Conservation (phyloP, 2,797 vertebrate genomes). For the Catamblyrhynchus diadema region DNA sequence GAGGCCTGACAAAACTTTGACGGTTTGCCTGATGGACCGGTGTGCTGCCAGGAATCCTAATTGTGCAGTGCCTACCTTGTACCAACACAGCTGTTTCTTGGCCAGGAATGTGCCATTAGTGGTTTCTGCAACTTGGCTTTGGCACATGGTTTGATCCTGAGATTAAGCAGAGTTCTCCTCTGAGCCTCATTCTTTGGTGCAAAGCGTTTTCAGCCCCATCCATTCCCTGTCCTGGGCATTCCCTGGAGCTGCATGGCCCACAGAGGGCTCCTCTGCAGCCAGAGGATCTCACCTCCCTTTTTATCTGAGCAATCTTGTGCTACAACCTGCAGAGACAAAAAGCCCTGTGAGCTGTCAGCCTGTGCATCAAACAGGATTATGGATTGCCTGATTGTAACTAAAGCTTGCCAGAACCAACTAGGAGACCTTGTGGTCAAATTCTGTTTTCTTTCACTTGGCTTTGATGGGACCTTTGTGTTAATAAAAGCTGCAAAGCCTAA, state of each 20-base stretch:
- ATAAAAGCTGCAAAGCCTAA: not conserved
- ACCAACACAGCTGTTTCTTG: not conserved
- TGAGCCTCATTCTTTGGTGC: rapidly evolving
- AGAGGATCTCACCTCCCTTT: not conserved
- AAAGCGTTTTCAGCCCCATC: not conserved
- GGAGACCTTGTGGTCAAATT: not conserved
- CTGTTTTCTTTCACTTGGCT: not conserved
- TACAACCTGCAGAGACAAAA: not conserved
- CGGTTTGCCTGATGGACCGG: not conserved
- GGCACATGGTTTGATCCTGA: not conserved
- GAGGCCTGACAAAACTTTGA: not conserved
- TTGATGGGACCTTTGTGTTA: not conserved
- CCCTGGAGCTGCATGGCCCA: rapidly evolving
- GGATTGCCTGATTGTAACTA: not conserved
- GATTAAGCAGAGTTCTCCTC: not conserved
- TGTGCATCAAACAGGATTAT: rapidly evolving
- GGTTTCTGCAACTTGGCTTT: not conserved
- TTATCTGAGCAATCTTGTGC: not conserved
- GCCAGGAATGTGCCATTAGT: rapidly evolving
- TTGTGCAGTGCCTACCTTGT: not conserved
- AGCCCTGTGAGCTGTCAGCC: not conserved
- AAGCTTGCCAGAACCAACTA: not conserved
- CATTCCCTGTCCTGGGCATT: not conserved
- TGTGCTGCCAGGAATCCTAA: not conserved
- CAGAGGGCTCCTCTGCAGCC: not conserved